Percentiles rank a stretch among this genome's conserved stretches.
Conservation (phyloP, 2,797 vertebrate species). For the Carduelis carduelis region DNA sequence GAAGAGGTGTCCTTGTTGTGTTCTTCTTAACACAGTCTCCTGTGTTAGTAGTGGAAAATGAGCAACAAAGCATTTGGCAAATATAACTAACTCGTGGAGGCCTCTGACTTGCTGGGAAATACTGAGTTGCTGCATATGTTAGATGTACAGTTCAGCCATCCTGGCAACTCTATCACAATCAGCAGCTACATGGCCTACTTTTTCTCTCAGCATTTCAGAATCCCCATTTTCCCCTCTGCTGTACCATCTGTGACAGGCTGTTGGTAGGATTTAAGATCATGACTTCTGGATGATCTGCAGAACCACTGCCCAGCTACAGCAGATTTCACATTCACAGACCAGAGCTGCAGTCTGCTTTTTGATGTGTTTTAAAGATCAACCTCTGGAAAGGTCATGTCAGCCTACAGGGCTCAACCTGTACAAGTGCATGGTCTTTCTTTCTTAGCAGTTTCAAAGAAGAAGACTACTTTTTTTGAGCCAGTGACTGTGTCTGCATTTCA, state of each 20-base stretch:
- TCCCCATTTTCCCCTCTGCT: slow-evolving; percentile 7
- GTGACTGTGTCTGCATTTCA: background rate
- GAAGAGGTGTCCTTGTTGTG: background rate
- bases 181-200: slow-evolving; percentile 32
- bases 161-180: background rate
- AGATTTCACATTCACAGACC: background rate
- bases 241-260: slow-evolving; percentile 42
- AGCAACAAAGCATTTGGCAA: background rate
- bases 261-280: slow-evolving; percentile 30
- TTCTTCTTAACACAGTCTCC: background rate
- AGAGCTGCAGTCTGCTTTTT: background rate
- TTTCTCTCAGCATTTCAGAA: background rate
- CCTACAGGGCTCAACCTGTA: background rate
- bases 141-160: background rate
- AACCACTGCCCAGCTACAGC: background rate
- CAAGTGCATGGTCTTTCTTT: background rate
- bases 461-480: background rate
- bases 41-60: background rate
- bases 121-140: background rate
- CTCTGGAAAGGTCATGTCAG: background rate
- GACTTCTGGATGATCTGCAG: background rate
- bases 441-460: background rate
- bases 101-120: background rate
- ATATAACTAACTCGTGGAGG: background rate
- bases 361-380: background rate